Evolutionary conservation across 2,888 invertebrate species (phyloP).

Genomic region (Belgica antarctica): DNA sequence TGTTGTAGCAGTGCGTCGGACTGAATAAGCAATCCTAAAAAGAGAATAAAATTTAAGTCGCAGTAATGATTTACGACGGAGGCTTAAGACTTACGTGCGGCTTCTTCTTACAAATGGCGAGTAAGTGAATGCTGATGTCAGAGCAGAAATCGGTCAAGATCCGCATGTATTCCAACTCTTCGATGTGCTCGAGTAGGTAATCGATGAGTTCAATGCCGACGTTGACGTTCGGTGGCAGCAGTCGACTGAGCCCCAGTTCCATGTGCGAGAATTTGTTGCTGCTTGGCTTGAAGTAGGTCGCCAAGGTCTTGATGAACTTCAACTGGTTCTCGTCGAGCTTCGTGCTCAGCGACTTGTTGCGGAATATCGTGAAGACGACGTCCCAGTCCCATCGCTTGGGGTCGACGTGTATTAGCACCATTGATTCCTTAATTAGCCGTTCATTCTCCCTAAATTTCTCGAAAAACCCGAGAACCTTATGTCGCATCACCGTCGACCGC

Average conservation of each 20-base stretch:
- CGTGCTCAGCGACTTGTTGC: conserved; percentile 53
- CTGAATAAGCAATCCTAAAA: conserved; percentile 80
- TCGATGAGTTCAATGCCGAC: conserved; percentile 54
- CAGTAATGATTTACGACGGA: not conserved
- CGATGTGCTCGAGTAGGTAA: conserved; percentile 51
- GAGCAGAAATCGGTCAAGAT: conserved; percentile 74
- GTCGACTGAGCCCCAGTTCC: conserved; percentile 61
- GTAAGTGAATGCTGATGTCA: conserved; percentile 74
- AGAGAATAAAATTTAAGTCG: not conserved
- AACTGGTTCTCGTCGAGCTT: conserved; percentile 66
- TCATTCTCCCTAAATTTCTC: conserved; percentile 62
- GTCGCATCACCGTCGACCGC: conserved; percentile 53
- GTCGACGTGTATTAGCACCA: conserved; percentile 76
- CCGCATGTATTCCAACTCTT: conserved; percentile 64
- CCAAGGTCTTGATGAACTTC: conserved; percentile 70
- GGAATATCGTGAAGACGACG: conserved; percentile 76
- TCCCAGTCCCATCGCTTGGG: conserved; percentile 91
- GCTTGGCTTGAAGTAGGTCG: conserved; percentile 83
- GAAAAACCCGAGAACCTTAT: conserved; percentile 59
- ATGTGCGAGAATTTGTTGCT: conserved; percentile 83
- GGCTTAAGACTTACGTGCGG: conserved; percentile 27
- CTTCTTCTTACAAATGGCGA: conserved; percentile 47
- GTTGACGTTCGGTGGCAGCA: conserved; percentile 52
- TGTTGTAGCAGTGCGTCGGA: conserved; percentile 82
- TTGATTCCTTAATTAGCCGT: conserved; percentile 73